A percentile compares a stretch with the other conserved stretches of the same genome.
These are phyloP conservation scores for Scaeva pyrastri DNA, from an alignment of 2,888 invertebrate genomes.

Conservation along the genomic window DNA sequence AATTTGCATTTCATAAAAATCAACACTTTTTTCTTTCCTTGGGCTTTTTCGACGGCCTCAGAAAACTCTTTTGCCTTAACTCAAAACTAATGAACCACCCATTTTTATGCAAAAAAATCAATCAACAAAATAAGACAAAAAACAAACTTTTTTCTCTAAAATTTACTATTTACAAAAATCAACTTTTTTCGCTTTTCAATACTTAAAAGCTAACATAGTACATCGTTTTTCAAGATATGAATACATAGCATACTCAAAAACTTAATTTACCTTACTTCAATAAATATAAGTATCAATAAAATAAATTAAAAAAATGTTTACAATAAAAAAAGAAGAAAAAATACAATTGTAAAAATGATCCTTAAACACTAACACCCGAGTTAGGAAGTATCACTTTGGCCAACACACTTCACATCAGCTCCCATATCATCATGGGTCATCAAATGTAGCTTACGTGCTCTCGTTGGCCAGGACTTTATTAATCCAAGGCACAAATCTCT, in stretches of 20 bases:
- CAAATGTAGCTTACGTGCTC: slow-evolving; percentile 79
- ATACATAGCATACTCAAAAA: not conserved
- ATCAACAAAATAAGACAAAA: slow-evolving; percentile 22
- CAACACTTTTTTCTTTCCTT: no score
- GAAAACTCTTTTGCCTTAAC: no score
- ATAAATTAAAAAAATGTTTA: slow-evolving; percentile 62
- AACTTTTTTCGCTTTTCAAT: not conserved
- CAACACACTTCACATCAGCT: slow-evolving; percentile 21
- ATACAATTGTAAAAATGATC: slow-evolving; percentile 46
- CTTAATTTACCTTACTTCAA: slow-evolving; percentile 25
- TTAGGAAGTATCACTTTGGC: slow-evolving; percentile 75
- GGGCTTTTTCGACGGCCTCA: no score
- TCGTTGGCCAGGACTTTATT: slow-evolving; percentile 89
- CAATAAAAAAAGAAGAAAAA: slow-evolving; percentile 42
- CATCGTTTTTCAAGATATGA: not conserved
- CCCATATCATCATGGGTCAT: not conserved
- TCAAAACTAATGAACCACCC: no score
- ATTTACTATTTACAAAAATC: slow-evolving; percentile 60
- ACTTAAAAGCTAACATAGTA: slow-evolving; percentile 22
- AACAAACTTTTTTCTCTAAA: not conserved
- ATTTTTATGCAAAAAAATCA: no score
- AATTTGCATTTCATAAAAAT: no score
- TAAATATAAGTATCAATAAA: slow-evolving; percentile 40
- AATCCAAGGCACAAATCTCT: slow-evolving; percentile 96
- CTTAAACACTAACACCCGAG: slow-evolving; percentile 75